Evolutionary conservation across 2,888 invertebrate genomes (phyloP), one percentile per base, ranked within the genome.

Genomic region (Harpalus rufipes): DNA sequence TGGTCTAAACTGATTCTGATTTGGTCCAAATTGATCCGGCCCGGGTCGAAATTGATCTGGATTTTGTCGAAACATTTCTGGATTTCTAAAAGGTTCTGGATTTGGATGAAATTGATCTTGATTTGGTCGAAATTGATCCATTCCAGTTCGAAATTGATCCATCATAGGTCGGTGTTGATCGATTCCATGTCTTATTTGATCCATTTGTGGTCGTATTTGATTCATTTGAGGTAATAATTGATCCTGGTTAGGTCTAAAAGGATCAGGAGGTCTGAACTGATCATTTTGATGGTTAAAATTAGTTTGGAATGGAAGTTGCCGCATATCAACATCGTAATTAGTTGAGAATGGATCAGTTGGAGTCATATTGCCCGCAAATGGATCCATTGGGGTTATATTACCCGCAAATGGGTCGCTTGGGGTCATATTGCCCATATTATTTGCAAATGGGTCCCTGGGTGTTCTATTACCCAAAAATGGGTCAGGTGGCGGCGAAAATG

Each of bases 391-490:
- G 12, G 44, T 51, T 4, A 8, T 51, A 10, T 12, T 51, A 7
- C 41, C 41, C 10, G 41, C 14, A 72, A 41, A 72, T 72, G 39
- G 18, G 39, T 72, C 41, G 1, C 0, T 25, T 63, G 39, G 72
- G 2, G 44, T n/a, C 7, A 12, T 72, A 72, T 51, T 51, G 12
- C 44, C 44, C 44, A 51, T 39, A 41, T 51, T 18, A 10, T 58
- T 61, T 10, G 39, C 51, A 39, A 82, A 81, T 74, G 61, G 65
- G 21, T 85, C 85, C 0, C 44, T 58, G 8, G 85, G 85, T 41
- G 85, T 83, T 58, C 41, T 65, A 8, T 68, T 58, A 1, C 78
- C 78, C 21, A 78, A 51, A 21, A 41, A 44, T 21, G 63, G 63
- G n/a, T 25, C 32, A 12, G 76, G 81, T 72, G 85, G 32, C 5